Evolutionary conservation across 2,113 vertebrate species (phyloP).

Genomic region (Menura novaehollandiae): DNA sequence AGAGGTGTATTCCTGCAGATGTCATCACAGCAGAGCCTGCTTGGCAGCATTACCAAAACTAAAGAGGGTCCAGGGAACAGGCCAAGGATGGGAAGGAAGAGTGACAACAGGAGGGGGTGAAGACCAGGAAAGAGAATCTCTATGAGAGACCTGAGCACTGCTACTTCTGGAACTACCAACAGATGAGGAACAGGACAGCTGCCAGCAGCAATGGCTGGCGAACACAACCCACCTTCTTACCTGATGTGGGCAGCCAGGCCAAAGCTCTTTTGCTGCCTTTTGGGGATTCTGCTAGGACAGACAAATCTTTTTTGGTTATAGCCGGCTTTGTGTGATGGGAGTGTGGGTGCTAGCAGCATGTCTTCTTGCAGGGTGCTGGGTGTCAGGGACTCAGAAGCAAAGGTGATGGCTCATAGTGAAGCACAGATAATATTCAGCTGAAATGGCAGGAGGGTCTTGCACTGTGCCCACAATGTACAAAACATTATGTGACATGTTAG

Average conservation of each 20-base stretch:
- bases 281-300: not conserved
- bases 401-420: not conserved
- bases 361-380: not conserved
- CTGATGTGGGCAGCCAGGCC: not conserved
- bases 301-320: not conserved
- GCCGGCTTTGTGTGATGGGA: not conserved
- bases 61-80: not conserved
- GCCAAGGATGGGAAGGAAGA: not conserved
- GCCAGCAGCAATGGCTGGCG: not conserved
- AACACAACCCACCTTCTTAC: not conserved
- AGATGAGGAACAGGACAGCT: not conserved
- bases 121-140: not conserved
- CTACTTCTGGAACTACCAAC: not conserved
- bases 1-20: not conserved
- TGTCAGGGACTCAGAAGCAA: not conserved
- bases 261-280: not conserved
- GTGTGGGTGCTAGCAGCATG: not conserved
- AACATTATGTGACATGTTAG: not conserved
- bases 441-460: not conserved
- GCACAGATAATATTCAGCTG: not conserved
- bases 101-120: not conserved
- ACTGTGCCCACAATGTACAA: not conserved
- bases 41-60: not conserved
- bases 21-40: not conserved
- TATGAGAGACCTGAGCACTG: not conserved